A percentile compares a stretch with the other conserved stretches of the same genome.
Evolutionary conservation across 2,113 vertebrate species (phyloP).

Genomic region (Clinocottus analis): DNA sequence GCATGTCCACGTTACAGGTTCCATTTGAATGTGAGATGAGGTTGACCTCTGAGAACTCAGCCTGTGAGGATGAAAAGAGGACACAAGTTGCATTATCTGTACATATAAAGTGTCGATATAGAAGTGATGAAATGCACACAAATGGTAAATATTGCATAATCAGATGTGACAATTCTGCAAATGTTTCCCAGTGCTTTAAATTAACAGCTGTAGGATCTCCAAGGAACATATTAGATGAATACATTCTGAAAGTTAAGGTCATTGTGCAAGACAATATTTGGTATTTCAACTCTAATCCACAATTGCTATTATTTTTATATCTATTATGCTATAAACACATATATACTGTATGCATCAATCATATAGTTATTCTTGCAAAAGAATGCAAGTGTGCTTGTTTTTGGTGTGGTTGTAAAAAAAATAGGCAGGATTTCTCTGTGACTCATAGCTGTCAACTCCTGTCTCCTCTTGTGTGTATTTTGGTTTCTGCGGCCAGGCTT

Average conservation of each 20-base stretch:
- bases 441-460: constrained; percentile 52
- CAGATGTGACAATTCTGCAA: not conserved
- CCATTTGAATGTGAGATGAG: constrained; percentile 93
- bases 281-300: not conserved
- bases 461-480: constrained; percentile 42
- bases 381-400: not conserved
- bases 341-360: not conserved
- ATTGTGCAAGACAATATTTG: not conserved
- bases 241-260: not conserved
- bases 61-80: constrained; percentile 80
- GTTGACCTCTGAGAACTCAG: constrained; percentile 97
- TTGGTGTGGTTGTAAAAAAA: constrained; percentile 47
- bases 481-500: constrained; percentile 54
- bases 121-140: not conserved
- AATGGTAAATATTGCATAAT: not conserved
- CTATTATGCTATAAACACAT: not conserved
- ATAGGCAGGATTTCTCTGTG: constrained; percentile 39
- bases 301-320: not conserved
- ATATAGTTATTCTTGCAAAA: not conserved
- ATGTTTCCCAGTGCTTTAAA: not conserved
- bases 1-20: constrained; percentile 93
- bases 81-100: not conserved
- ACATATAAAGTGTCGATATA: not conserved
- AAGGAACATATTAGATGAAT: not conserved
- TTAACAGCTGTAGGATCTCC: not conserved